Evolutionary conservation across 2,113 vertebrate species (phyloP), one percentile per base, ranked within the genome.

Genomic region (Chionomys nivalis): DNA sequence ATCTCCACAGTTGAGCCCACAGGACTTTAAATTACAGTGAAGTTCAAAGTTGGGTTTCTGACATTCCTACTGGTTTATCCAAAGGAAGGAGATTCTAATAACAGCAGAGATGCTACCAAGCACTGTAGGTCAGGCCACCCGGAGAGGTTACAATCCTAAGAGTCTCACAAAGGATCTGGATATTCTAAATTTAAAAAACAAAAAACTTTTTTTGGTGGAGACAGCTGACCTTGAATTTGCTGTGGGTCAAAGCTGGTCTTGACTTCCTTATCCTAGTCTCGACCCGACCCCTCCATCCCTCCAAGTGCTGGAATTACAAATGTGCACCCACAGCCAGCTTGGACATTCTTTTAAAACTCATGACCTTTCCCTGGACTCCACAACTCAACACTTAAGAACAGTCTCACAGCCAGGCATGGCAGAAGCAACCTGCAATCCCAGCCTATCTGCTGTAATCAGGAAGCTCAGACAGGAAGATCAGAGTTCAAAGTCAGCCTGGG

Each of bases 11-110:
- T 90, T 47, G 39, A 85, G 39, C 6, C 26, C 12, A 26, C 14
- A 19, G 58, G 49, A 89, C 77, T 79, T 82, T 85, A 79, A 93
- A 81, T 83, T 42, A 49, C n/a, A 52, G 21, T 49, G 1, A 44
- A 77, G 47, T 75, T 83, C 76, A 92, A 90, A 90, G 87, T 42
- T 87, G 13, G 39, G 58, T 89, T 91, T 73, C 52, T 91, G 19
- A 68, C 63, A 49, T 87, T 24, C 63, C 65, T 70, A 68, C 42
- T 68, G 61, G 31, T 49, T 52, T 36, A 87, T 24, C 21, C 44
- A 70, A 87, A 70, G 11, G n/a, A 68, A 49, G 42, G 85, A 68
- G 83, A 49, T 24, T n/a, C 44, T 68, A 86, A 0, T 66, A 68
- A 47, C 42, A 47, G 44, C 31, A 52, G 65, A 47, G 65, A 52